Conservation (phyloP, 2,888 invertebrate genomes). For the Tachina grossa region DNA sequence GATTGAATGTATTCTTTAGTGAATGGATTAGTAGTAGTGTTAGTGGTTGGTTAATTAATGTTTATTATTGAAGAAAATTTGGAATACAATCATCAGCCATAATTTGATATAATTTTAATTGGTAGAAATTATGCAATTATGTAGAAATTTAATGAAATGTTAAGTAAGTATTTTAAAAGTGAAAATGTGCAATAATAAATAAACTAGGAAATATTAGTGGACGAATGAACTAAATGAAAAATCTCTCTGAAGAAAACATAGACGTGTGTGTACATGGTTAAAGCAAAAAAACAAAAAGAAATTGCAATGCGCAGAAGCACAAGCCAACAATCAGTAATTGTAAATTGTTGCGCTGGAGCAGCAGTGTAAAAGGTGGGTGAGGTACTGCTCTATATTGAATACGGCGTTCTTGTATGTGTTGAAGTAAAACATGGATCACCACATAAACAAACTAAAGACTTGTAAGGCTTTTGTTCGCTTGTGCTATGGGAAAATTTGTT, state of each 20-base stretch:
- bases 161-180: constrained; percentile 24
- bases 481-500: constrained; percentile 44
- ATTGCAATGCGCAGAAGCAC: constrained; percentile 71
- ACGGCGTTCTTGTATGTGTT: constrained; percentile 64
- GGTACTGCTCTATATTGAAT: constrained; percentile 32
- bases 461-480: constrained; percentile 67
- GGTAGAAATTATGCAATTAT: constrained; percentile 58
- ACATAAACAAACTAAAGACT: constrained; percentile 64
- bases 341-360: constrained; percentile 43
- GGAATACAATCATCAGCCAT: constrained; percentile 41
- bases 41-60: constrained; percentile 40
- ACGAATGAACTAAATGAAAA: constrained; percentile 27
- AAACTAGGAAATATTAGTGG: constrained; percentile 45
- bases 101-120: constrained; percentile 50
- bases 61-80: constrained; percentile 49
- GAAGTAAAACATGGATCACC: constrained; percentile 51
- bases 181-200: neutral
- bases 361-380: constrained; percentile 50
- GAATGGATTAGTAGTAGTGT: constrained; percentile 33
- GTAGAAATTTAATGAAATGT: constrained; percentile 52
- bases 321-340: constrained; percentile 53
- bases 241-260: constrained; percentile 30
- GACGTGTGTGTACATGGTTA: neutral
- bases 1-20: constrained; percentile 39
- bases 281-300: constrained; percentile 56